These are phyloP conservation scores for Varroa destructor DNA, from an alignment of 1,140 invertebrate genomes.

Conservation along the genomic window DNA sequence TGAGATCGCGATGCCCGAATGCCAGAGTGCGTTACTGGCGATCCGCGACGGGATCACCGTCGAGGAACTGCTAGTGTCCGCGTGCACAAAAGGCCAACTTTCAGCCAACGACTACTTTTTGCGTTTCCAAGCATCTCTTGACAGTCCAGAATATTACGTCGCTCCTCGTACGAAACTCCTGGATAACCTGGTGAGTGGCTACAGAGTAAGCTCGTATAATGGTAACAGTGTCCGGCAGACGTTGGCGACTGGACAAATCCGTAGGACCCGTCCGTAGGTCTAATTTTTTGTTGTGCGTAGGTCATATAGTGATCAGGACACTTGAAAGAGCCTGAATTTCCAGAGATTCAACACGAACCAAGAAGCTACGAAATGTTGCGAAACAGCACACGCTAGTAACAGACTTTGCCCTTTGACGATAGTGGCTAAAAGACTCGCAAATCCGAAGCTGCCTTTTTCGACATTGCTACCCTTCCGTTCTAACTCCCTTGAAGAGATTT, in stretches of 20 bases:
- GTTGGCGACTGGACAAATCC: too few species aligned
- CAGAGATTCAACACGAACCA: too few species aligned
- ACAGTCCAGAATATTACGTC: slow-evolving; percentile 90
- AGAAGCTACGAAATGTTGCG: too few species aligned
- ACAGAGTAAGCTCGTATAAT: too few species aligned
- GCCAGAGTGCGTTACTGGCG: slow-evolving; percentile 56
- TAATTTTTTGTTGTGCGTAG: too few species aligned
- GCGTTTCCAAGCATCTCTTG: slow-evolving; percentile 76
- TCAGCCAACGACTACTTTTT: slow-evolving; percentile 91
- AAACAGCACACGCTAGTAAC: too few species aligned
- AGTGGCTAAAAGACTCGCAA: neutral
- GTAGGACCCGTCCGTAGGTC: too few species aligned
- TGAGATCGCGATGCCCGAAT: slow-evolving; percentile 20
- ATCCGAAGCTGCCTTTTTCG: neutral
- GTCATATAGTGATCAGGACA: too few species aligned
- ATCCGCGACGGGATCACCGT: slow-evolving; percentile 80
- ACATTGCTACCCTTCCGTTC: neutral
- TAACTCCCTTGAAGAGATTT: neutral
- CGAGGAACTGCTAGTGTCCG: slow-evolving; percentile 80
- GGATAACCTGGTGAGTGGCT: slow-evolving; percentile 76
- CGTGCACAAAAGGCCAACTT: slow-evolving; percentile 73
- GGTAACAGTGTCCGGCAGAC: too few species aligned
- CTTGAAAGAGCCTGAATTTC: too few species aligned
- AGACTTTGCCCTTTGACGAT: too few species aligned
- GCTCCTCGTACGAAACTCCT: slow-evolving; percentile 78